Evolutionary conservation across 1,140 invertebrate genomes (phyloP), one percentile per base, ranked within the genome.

Genomic region (Meloidogyne exigua): DNA sequence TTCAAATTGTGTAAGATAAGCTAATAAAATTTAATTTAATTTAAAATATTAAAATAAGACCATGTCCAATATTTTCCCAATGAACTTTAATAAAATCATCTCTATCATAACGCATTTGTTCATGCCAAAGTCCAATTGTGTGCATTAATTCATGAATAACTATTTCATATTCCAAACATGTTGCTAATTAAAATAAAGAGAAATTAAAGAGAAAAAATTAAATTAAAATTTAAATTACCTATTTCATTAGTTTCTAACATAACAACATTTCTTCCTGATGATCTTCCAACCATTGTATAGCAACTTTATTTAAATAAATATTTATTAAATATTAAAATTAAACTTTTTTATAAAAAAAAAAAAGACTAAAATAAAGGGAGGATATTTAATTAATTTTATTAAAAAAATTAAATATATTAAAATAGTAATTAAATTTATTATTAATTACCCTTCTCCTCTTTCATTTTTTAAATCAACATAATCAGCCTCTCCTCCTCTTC

Each of bases 1-100:
- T 67, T 85, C 84, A 69, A 86, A 86, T 72, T 86, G 84, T 13
- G 83, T 81, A 68, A 75, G 75, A 70, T 81, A 86, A 57, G 77
- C 85, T 71, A 84, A 71, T 18, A 2, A 15, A 36, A 44, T 49
- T 49, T 57, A 9, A n/a, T 57, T 57, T n/a, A 57, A 57, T 57
- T 57, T 5, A 7, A 57, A 21, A 15, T 57, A n/a, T 57, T 57
- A n/a, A 44, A 7, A 12, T 25, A 39, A 42, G 5, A 78, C 76
- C 76, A 18, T 76, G 75, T 42, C 75, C 68, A 18, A 82, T 81
- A 65, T 82, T 82, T 63, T 82, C 75, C 26, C 49, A 82, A 42
- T 79, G 69, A 21, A 82, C 70, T 62, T 83, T 80, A 26, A 79
- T 79, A 62, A 49, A 79, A 2, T 76, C 72, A 74, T 79, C 78